Evolutionary conservation across 2,113 vertebrate species (phyloP).

Genomic region (Oceanodroma tethys): DNA sequence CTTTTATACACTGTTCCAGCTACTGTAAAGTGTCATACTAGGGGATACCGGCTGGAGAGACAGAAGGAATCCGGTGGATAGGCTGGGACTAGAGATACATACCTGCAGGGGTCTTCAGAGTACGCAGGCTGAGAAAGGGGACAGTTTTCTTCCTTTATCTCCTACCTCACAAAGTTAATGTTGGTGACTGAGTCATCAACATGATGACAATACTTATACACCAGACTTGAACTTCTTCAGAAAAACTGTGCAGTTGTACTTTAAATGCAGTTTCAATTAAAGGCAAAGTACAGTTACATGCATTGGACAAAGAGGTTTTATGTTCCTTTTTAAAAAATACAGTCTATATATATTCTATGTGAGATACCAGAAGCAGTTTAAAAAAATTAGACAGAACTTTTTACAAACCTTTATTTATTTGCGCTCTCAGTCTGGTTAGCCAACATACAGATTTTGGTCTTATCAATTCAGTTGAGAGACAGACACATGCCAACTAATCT

Average conservation of each 20-base stretch:
- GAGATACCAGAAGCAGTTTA: background rate
- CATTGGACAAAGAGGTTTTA: background rate
- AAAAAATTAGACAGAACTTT: background rate
- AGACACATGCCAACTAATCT: background rate
- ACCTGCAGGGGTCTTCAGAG: background rate
- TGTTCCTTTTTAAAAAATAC: background rate
- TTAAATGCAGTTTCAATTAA: background rate
- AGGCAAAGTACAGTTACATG: background rate
- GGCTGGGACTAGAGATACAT: background rate
- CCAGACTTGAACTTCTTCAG: background rate
- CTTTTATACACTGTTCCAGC: background rate
- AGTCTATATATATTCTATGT: background rate
- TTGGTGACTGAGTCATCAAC: background rate
- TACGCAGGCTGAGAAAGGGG: background rate
- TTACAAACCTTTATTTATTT: background rate
- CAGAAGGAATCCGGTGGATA: background rate
- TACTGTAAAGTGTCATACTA: background rate
- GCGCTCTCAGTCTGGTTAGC: background rate
- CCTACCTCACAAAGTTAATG: background rate
- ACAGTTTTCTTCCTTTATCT: background rate
- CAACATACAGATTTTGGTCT: background rate
- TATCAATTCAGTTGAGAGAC: background rate
- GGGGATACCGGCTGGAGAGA: background rate
- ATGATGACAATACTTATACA: background rate
- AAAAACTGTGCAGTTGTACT: background rate